Percentiles rank a stretch among this genome's conserved stretches.
These are phyloP conservation scores for Pelodiscus sinensis DNA, from an alignment of 2,113 vertebrate genomes.

Conservation along the genomic window DNA sequence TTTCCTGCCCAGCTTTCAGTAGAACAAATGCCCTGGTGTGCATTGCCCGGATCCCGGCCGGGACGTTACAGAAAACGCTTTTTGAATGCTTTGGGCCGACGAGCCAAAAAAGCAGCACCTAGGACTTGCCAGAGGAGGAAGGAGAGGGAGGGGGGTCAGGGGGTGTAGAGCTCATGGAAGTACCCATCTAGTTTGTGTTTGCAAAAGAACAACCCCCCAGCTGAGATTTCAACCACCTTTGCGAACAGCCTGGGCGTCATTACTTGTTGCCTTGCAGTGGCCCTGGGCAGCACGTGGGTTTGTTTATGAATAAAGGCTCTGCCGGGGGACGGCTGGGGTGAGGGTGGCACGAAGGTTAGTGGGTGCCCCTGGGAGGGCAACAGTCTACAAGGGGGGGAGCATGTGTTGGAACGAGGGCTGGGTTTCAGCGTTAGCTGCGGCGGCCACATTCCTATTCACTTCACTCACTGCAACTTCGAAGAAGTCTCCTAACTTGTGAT, in stretches of 20 bases:
- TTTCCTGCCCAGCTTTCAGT: conserved; percentile 77
- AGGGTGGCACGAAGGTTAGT: not conserved
- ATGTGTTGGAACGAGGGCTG: not conserved
- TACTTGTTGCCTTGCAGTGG: not conserved
- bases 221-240: conserved; percentile 1
- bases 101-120: not conserved
- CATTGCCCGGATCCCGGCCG: conserved; percentile 33
- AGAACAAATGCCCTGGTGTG: conserved; percentile 62
- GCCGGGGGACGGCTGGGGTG: not conserved
- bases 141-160: not conserved
- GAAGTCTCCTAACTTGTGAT: not conserved
- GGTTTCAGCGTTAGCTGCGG: not conserved
- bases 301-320: not conserved
- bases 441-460: not conserved
- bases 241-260: conserved; percentile 2
- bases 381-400: not conserved
- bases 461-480: not conserved
- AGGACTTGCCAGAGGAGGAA: conserved; percentile 50
- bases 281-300: not conserved
- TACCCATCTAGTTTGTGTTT: not conserved
- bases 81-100: conserved; percentile 59
- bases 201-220: not conserved
- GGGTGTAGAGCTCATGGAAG: conserved; percentile 5
- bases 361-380: not conserved
- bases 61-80: conserved; percentile 58